Evolutionary conservation across 2,888 invertebrate species (phyloP).

Genomic region (Griposia aprilina): DNA sequence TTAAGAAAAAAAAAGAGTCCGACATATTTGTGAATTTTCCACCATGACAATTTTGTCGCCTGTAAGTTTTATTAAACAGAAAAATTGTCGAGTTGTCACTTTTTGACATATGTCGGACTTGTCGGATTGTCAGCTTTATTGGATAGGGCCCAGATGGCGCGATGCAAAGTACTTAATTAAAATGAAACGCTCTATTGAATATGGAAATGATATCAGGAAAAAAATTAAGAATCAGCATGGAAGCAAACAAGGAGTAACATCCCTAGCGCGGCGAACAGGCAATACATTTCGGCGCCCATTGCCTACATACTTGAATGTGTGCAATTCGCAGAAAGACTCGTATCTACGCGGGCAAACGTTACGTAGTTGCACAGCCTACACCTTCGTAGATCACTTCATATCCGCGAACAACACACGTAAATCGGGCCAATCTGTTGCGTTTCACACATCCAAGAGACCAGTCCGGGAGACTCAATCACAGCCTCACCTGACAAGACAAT

Average conservation of each 20-base stretch:
- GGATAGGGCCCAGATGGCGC: too few relatives aligned
- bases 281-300: conserved; percentile 71
- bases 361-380: conserved; percentile 63
- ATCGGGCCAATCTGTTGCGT: conserved; percentile 76
- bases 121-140: too few relatives aligned
- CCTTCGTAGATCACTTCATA: conserved; percentile 63
- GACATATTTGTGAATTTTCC: too few relatives aligned
- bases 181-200: conserved; percentile 15
- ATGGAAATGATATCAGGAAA: conserved; percentile 21
- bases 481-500: background rate
- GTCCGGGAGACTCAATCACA: conserved; percentile 12
- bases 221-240: conserved; percentile 24
- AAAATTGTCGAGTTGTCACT: too few relatives aligned
- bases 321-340: conserved; percentile 75
- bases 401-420: conserved; percentile 71
- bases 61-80: too few relatives aligned
- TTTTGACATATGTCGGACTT: too few relatives aligned
- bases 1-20: too few relatives aligned
- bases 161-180: conserved; percentile 22
- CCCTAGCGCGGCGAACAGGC: conserved; percentile 68
- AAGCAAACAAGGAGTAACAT: conserved; percentile 54
- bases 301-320: conserved; percentile 72
- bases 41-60: too few relatives aligned
- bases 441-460: conserved; percentile 26
- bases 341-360: conserved; percentile 55